Base-by-base conservation (phyloP, 2,888 invertebrate genomes). In the Koerneria pararmatus region DNA sequence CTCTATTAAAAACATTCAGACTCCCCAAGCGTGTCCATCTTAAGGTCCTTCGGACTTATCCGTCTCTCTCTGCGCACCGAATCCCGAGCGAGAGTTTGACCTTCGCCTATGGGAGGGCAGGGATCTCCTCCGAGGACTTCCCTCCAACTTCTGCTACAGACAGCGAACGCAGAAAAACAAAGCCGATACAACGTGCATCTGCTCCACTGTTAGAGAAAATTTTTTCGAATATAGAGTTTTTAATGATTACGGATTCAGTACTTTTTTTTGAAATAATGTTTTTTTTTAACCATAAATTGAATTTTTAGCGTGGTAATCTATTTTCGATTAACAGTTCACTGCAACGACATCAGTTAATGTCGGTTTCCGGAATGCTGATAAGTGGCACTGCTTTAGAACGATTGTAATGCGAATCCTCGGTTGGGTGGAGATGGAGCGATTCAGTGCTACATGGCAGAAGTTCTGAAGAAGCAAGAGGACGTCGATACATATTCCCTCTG, bases 51-150 rank as follows among this genome's bases (percentile, higher is more conserved):
- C 22, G 2, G 48, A 60, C 48, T 31, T 60, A n/a, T 60, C 60
- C 8, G 34, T 60, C 22, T 41, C 60, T 15, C 41, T 46, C 3
- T 62, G 61, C 35, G 49, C 61, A 29, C 49, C 32, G 19, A 34
- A 62, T 51, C 49, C 61, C 6, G 8, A 62, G 29, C 35, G 11
- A 5, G 61, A 62, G 41, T 62, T 62, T 35, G 61, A 62, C 35
- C 1, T 62, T 15, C 49, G 49, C n/a, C 49, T 62, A 5, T n/a
- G 24, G 22, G 6, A 49, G 22, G 22, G 24, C 27, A n/a, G 19
- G 5, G n/a, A 19, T 41, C 46, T 41, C 22, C 61, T 51, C 51
- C 61, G 61, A 1, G 61, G 49, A 34, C 61, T 62, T 24, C 32
- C 24, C 15, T 15, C 49, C 4, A 49, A 62, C 24, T 48, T 62